Base-by-base conservation (phyloP, 2,888 invertebrate species). In the Ctenicera cuprea region DNA sequence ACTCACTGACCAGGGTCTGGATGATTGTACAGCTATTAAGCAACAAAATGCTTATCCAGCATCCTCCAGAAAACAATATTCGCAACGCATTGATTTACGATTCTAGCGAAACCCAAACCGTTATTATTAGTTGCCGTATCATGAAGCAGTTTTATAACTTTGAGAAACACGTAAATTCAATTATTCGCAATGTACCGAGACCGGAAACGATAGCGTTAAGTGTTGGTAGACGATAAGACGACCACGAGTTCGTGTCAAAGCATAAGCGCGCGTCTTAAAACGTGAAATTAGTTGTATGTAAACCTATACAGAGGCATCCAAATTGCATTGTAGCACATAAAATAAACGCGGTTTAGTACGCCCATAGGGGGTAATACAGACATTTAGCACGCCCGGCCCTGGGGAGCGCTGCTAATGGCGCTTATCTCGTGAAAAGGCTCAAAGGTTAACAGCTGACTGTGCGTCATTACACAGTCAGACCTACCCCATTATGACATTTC, bases 401-500 rank as follows among this genome's bases (percentile, higher is more conserved):
- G 54, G 54, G 30, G 30, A 54, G 9, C 50, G 22, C 14, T 22
- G 38, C 16, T 38, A 65, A 65, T 50, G 52, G 48, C 18, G 57
- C 59, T 68, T 67, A 67, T 67, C 54, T 54, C 37, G 54, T 41
- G 57, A 65, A 65, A 65, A 65, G 38, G 65, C 37, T 30, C 45
- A 69, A 69, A 62, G 62, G 61, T 69, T 62, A 61, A 69, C 69
- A 62, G 33, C 69, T 26, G 45, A 59, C 45, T 69, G 14, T 61
- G 48, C 45, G 69, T 69, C 54, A 59, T 68, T 68, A 66, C 59
- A 50, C 33, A 33, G 50, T 64, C 33, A 50, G 64, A 48, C 37
- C 41, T 67, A 65, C 37, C 22, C 50, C 50, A 57, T 54, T 54
- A 67, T 67, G 43, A 38, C 18, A 33, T 59, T 68, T 59, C 45